phyloP scores from a whole-genome alignment of 2,888 invertebrate species.

The Pseudococcus longispinus region DNA sequence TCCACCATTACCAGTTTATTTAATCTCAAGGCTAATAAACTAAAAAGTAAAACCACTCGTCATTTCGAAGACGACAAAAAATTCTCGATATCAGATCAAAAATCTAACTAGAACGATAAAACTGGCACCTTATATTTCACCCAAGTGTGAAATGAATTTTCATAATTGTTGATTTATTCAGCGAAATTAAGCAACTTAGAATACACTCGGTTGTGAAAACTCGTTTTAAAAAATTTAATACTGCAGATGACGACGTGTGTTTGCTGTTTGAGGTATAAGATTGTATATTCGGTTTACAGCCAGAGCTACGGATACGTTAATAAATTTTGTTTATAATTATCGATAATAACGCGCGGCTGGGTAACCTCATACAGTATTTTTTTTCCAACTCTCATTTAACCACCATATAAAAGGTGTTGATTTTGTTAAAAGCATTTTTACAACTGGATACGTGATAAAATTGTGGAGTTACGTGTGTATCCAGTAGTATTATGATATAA shows the following conservation, averaged over 20 bases:
- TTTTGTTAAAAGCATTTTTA: slow-evolving; percentile 31
- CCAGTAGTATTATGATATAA: slow-evolving; percentile 28
- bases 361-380: neutral
- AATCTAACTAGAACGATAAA: neutral
- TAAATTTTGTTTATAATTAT: slow-evolving; percentile 21
- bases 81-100: neutral
- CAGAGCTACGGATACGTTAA: neutral
- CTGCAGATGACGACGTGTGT: neutral
- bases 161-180: slow-evolving; percentile 24
- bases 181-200: neutral
- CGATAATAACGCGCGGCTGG: neutral
- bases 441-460: slow-evolving; percentile 26
- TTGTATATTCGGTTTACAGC: neutral
- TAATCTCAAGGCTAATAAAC: neutral
- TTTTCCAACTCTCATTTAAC: neutral
- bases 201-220: neutral
- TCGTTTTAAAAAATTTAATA: neutral
- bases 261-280: neutral
- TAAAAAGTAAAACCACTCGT: neutral
- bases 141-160: slow-evolving; percentile 4
- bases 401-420: slow-evolving; percentile 21
- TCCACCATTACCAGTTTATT: too few relatives aligned
- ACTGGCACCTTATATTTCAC: slow-evolving; percentile 1
- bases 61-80: neutral
- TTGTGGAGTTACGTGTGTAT: slow-evolving; percentile 26